phyloP scores from a whole-genome alignment of 1,140 invertebrate species.

The Pantala flavescens region DNA sequence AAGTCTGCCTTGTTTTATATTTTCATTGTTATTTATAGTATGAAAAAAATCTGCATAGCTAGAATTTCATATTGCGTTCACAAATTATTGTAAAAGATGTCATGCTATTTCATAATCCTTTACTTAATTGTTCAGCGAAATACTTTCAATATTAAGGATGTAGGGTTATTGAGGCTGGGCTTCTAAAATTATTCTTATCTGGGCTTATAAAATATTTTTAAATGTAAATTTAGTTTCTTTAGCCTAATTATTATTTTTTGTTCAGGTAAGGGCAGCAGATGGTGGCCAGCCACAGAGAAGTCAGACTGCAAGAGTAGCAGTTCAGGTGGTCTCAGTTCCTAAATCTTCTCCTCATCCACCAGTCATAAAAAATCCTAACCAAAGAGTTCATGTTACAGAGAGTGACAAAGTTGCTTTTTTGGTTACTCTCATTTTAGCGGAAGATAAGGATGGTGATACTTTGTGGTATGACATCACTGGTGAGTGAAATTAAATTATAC shows the following conservation, averaged over 20 bases:
- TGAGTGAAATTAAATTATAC: slow-evolving; percentile 37
- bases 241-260: slow-evolving; percentile 20
- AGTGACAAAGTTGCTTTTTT: slow-evolving; percentile 73
- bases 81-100: too few species aligned
- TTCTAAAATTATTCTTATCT: too few species aligned
- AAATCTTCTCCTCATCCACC: slow-evolving; percentile 51
- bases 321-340: slow-evolving; percentile 49
- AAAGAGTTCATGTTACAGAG: slow-evolving; percentile 66
- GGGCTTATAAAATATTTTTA: too few species aligned
- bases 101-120: too few species aligned
- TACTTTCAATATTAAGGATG: too few species aligned
- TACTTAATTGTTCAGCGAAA: too few species aligned
- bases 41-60: too few species aligned
- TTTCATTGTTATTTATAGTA: too few species aligned
- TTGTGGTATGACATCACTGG: slow-evolving; percentile 85
- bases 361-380: slow-evolving; percentile 47
- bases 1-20: too few species aligned
- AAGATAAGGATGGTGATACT: slow-evolving; percentile 69
- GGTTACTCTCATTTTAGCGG: slow-evolving; percentile 67
- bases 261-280: slow-evolving; percentile 69
- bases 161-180: too few species aligned
- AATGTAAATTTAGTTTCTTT: not conserved
- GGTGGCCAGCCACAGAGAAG: slow-evolving; percentile 56
- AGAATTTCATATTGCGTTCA: too few species aligned
- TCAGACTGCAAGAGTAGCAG: slow-evolving; percentile 56